phyloP scores from a whole-genome alignment of 2,797 vertebrate species.

The Champsocephalus gunnari region DNA sequence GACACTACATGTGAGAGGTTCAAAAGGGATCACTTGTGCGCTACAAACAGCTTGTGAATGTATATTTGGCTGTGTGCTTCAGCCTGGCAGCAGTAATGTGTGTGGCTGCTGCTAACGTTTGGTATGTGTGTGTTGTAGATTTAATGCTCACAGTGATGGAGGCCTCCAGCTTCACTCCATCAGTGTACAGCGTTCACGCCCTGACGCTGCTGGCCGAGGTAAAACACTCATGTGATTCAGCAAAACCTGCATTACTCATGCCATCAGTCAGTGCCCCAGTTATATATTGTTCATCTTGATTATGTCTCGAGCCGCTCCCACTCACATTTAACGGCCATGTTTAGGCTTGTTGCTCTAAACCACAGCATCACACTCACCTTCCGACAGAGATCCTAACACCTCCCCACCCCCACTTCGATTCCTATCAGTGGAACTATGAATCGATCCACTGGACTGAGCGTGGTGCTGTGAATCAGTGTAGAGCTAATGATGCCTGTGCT shows the following conservation, averaged over 20 bases:
- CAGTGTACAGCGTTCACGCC: constrained; percentile 97
- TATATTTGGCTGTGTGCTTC: constrained; percentile 11
- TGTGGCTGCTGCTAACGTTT: constrained; percentile 55
- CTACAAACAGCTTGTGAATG: background rate
- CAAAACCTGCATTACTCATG: constrained; percentile 8
- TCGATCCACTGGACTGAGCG: constrained; percentile 21
- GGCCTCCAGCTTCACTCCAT: constrained; percentile 96
- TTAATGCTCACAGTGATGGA: constrained; percentile 96
- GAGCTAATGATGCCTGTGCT: constrained; percentile 31
- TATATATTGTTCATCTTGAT: constrained; percentile 30
- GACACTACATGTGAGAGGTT: background rate
- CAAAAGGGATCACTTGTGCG: background rate
- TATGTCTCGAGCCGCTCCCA: constrained; percentile 19
- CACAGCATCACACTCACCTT: constrained; percentile 15
- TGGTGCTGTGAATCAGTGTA: constrained; percentile 26
- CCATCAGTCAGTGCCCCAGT: constrained; percentile 20
- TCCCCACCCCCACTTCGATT: constrained; percentile 23
- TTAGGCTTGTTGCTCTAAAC: constrained; percentile 13
- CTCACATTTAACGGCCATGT: constrained; percentile 30
- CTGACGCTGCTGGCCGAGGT: constrained; percentile 97
- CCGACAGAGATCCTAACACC: constrained; percentile 11
- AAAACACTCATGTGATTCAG: constrained; percentile 70
- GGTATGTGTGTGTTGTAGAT: constrained; percentile 86
- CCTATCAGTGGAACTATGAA: constrained; percentile 46
- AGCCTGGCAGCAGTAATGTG: constrained; percentile 30